Evolutionary conservation across 2,797 vertebrate species (phyloP).

Genomic region (Pristis pectinata): DNA sequence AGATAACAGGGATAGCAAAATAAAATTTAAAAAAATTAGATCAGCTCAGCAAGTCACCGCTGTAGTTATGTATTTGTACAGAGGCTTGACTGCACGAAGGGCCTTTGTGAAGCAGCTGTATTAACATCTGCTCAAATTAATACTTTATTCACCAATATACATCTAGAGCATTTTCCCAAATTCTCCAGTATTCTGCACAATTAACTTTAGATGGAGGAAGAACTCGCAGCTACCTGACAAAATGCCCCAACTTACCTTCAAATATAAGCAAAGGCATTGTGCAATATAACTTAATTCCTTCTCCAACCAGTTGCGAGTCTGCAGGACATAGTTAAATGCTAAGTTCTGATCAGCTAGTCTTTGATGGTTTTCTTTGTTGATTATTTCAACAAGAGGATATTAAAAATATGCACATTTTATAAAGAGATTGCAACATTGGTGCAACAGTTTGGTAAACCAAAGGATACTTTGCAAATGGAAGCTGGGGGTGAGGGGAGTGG

Average conservation of each 20-base stretch:
- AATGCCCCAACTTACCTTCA: conserved; percentile 33
- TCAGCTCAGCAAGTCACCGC: conserved; percentile 32
- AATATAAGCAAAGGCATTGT: conserved; percentile 27
- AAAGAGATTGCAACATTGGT: not conserved
- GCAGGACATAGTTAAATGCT: not conserved
- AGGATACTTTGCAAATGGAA: conserved; percentile 63
- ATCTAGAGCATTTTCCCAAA: conserved; percentile 74
- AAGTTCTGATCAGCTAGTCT: not conserved
- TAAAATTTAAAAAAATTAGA: conserved; percentile 27
- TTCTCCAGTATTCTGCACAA: conserved; percentile 77
- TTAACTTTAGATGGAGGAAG: conserved; percentile 70
- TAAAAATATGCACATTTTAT: not conserved
- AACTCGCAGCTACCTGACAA: not conserved
- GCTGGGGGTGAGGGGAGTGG: too few species aligned
- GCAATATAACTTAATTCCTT: conserved; percentile 27
- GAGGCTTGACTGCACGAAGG: conserved; percentile 16
- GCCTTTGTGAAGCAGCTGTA: not conserved
- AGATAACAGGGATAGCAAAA: conserved; percentile 18
- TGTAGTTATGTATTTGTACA: not conserved
- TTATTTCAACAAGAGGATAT: not conserved
- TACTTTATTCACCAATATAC: conserved; percentile 67
- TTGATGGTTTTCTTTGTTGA: not conserved
- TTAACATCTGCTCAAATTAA: conserved; percentile 44
- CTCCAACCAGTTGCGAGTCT: not conserved
- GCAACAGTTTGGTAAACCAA: conserved; percentile 68